These are phyloP conservation scores for Caerostris extrusa DNA, from an alignment of 1,140 invertebrate genomes.

Conservation along the genomic window DNA sequence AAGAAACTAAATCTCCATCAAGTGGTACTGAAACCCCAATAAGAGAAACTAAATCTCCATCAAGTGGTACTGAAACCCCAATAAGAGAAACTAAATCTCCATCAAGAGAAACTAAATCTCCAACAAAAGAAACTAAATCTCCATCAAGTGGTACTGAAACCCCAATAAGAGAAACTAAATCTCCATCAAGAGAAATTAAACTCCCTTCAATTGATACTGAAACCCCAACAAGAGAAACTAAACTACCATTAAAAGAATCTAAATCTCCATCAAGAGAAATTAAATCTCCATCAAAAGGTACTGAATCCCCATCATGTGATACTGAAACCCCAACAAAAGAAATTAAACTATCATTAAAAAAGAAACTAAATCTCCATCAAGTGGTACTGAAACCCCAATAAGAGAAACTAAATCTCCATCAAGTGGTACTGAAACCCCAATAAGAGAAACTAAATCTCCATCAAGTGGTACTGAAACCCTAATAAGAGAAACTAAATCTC, in stretches of 20 bases:
- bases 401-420: too few relatives aligned
- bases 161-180: background rate
- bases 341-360: background rate
- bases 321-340: too few relatives aligned
- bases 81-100: too few relatives aligned
- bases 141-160: background rate
- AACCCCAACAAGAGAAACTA: too few relatives aligned
- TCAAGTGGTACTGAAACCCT: conserved; percentile 8
- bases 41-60: too few relatives aligned
- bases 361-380: background rate
- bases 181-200: background rate
- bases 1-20: background rate
- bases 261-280: background rate
- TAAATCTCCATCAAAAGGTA: background rate
- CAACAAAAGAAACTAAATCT: background rate
- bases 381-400: background rate
- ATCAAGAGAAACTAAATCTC: background rate
- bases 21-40: background rate
- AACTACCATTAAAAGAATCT: background rate
- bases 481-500: background rate
- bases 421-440: background rate
- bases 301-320: too few relatives aligned
- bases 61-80: too few relatives aligned
- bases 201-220: too few relatives aligned
- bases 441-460: background rate